phyloP scores from a whole-genome alignment of 1,140 invertebrate species.

The Hyles vespertilio region DNA sequence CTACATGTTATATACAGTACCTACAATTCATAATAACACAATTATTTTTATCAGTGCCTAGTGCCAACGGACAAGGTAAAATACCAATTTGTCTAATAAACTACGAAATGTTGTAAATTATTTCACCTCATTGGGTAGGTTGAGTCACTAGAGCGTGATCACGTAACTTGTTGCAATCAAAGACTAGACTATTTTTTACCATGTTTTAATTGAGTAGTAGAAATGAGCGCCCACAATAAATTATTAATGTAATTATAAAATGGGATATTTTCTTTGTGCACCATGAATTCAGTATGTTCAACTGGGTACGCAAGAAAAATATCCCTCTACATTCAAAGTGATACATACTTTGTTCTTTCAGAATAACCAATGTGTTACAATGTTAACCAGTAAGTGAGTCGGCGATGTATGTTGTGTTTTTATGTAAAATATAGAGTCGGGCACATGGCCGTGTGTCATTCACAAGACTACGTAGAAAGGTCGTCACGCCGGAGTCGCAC shows the following conservation, averaged over 20 bases:
- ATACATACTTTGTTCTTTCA: too few species aligned
- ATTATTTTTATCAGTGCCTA: background rate
- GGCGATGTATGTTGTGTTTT: background rate
- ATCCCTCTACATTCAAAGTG: too few species aligned
- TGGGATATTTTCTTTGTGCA: background rate
- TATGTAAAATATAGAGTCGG: constrained; percentile 1
- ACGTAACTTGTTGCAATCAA: constrained; percentile 37
- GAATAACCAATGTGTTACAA: too few species aligned
- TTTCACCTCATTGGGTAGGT: constrained; percentile 19
- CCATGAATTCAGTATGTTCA: too few species aligned
- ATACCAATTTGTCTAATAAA: background rate
- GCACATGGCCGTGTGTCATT: constrained; percentile 27
- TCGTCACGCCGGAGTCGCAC: constrained; percentile 52
- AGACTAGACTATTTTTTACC: constrained; percentile 33
- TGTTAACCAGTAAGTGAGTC: too few species aligned
- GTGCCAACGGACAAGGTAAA: background rate
- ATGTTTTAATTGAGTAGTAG: constrained; percentile 41
- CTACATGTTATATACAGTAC: too few species aligned
- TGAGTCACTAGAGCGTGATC: constrained; percentile 35
- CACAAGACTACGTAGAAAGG: constrained; percentile 36
- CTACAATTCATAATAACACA: background rate
- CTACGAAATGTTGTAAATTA: background rate
- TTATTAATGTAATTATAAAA: too few species aligned
- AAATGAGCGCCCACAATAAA: constrained; percentile 14
- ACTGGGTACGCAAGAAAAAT: too few species aligned